Conservation (phyloP, 2,113 vertebrate species). For the Formicarius rufipectus region DNA sequence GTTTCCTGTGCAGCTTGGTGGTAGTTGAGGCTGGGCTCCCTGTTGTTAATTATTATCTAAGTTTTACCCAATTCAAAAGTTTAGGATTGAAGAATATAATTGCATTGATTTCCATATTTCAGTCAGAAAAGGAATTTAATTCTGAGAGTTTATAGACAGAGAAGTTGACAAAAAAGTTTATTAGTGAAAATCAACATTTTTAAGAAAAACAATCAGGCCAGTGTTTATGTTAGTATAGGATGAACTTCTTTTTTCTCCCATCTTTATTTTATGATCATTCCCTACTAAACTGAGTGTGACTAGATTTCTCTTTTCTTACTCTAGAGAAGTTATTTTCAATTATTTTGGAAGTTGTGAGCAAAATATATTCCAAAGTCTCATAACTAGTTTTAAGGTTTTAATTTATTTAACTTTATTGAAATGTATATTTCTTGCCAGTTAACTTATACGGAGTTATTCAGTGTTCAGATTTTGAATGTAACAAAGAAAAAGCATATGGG, state of each 20-base stretch:
- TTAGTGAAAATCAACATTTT: background rate
- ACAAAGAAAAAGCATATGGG: background rate
- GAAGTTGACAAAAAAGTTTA: background rate
- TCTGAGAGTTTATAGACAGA: background rate
- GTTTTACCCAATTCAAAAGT: background rate
- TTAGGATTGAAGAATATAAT: background rate
- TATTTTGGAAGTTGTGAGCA: background rate
- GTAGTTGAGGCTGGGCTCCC: background rate
- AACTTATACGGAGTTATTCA: background rate
- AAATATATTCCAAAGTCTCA: background rate
- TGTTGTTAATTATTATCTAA: background rate
- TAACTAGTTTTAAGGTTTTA: background rate
- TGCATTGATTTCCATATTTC: background rate
- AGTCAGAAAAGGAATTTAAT: background rate
- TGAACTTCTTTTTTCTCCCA: background rate
- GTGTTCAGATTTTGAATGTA: background rate
- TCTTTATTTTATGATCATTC: background rate
- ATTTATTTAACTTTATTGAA: background rate
- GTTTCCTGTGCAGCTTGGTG: background rate
- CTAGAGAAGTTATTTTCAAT: background rate
- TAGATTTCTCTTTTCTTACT: background rate
- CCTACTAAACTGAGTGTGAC: background rate
- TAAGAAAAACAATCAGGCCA: background rate
- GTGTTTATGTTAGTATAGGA: background rate
- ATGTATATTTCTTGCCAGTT: background rate